Percentiles rank a stretch among this genome's conserved stretches.
Conservation (phyloP, 1,140 invertebrate species). For the silkworm (Bombyx mori) region ASM3026992v2 NC_085111.1:3611501-3612000, state of each 20-base stretch:
- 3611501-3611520: slow-evolving; percentile 11
- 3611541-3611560: slow-evolving; percentile 49
- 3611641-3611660: slow-evolving; percentile 55
- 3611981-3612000: slow-evolving; percentile 58
- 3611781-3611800: slow-evolving; percentile 61
- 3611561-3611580: slow-evolving; percentile 28
- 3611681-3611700: slow-evolving; percentile 33
- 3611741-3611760: slow-evolving; percentile 58
- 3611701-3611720: slow-evolving; percentile 50
- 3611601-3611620: slow-evolving; percentile 51
- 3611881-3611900: slow-evolving; percentile 67
- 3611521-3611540: slow-evolving; percentile 72
- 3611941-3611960: slow-evolving; percentile 44
- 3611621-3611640: slow-evolving; percentile 60
- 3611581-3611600: slow-evolving; percentile 35
- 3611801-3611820: slow-evolving; percentile 62
- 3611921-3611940: slow-evolving; percentile 44
- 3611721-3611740: slow-evolving; percentile 65
- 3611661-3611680: slow-evolving; percentile 47
- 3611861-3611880: slow-evolving; percentile 54
- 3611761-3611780: slow-evolving; percentile 54
- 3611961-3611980: slow-evolving; percentile 47
- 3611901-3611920: slow-evolving; percentile 49
- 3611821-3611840: slow-evolving; percentile 52
- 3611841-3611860: slow-evolving; percentile 60